phyloP scores from a whole-genome alignment of 2,888 invertebrate genomes.

The Rhamphomyia laevipes region DNA sequence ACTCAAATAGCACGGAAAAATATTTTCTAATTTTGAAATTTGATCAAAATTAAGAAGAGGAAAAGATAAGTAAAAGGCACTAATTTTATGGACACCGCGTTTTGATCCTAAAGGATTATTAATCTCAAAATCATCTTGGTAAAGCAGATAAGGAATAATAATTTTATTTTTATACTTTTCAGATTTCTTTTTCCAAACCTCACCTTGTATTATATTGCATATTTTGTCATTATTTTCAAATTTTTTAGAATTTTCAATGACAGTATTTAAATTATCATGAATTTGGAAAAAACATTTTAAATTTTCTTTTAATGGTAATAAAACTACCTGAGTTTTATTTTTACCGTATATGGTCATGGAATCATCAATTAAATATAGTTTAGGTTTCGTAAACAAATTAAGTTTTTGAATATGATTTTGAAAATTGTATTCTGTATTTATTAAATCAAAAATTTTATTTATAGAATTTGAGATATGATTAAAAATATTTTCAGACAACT shows the following conservation, averaged over 20 bases:
- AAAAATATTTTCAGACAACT: no score
- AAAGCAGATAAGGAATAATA: conserved; percentile 5
- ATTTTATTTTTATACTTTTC: neutral
- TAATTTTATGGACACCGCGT: neutral
- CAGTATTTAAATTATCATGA: conserved; percentile 7
- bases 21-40: conserved; percentile 3
- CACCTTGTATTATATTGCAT: neutral
- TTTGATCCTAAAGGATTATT: conserved; percentile 8
- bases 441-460: no score
- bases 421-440: no score
- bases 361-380: no score
- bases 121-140: conserved; percentile 9
- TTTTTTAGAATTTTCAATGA: conserved; percentile 7
- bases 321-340: no score
- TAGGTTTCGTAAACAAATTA: no score
- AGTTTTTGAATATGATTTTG: no score
- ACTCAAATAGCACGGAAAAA: neutral
- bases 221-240: neutral
- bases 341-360: no score
- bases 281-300: no score
- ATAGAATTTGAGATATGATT: no score
- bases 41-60: no score
- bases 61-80: neutral
- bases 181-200: conserved; percentile 8
- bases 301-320: no score